Percentiles rank a stretch among this genome's conserved stretches.
These are phyloP conservation scores for Clangula hyemalis DNA, from an alignment of 2,797 vertebrate genomes.

Conservation along the genomic window DNA sequence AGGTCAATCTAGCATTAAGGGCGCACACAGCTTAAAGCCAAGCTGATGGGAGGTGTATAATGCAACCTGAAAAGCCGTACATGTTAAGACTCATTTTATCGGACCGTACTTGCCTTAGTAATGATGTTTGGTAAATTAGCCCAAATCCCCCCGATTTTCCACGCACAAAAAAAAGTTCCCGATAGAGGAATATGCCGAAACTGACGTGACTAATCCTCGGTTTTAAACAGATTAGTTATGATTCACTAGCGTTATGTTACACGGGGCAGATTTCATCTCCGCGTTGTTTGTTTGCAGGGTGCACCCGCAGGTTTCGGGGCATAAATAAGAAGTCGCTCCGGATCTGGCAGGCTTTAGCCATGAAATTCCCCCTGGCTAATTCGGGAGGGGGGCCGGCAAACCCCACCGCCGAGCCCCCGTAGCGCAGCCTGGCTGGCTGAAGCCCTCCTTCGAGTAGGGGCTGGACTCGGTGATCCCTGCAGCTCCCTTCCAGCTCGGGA, in stretches of 20 bases:
- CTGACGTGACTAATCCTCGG: slow-evolving; percentile 60
- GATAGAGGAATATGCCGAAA: slow-evolving; percentile 24
- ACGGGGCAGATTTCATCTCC: background rate
- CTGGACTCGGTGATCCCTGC: background rate
- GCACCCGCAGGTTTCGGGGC: background rate
- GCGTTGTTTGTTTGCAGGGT: background rate
- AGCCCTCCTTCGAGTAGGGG: too few relatives aligned
- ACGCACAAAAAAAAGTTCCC: slow-evolving; percentile 10
- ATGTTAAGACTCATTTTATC: slow-evolving; percentile 47
- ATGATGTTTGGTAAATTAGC: slow-evolving; percentile 53
- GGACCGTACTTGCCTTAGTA: slow-evolving; percentile 21
- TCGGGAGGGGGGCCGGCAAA: fast-evolving
- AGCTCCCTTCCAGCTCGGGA: background rate
- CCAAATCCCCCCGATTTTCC: slow-evolving; percentile 51
- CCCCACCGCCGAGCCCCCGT: background rate
- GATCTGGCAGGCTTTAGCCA: background rate
- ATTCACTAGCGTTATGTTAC: slow-evolving; percentile 54
- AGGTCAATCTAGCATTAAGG: background rate
- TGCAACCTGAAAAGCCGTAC: slow-evolving; percentile 26
- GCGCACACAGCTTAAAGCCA: background rate
- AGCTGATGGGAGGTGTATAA: background rate
- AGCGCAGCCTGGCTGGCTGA: background rate
- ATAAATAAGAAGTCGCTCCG: background rate
- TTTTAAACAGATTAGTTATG: slow-evolving; percentile 69
- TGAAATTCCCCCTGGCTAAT: background rate